Percentiles rank a stretch among this genome's conserved stretches.
These are phyloP conservation scores for Drosophila recens DNA, from an alignment of 2,888 invertebrate genomes.

Conservation along the genomic window DNA sequence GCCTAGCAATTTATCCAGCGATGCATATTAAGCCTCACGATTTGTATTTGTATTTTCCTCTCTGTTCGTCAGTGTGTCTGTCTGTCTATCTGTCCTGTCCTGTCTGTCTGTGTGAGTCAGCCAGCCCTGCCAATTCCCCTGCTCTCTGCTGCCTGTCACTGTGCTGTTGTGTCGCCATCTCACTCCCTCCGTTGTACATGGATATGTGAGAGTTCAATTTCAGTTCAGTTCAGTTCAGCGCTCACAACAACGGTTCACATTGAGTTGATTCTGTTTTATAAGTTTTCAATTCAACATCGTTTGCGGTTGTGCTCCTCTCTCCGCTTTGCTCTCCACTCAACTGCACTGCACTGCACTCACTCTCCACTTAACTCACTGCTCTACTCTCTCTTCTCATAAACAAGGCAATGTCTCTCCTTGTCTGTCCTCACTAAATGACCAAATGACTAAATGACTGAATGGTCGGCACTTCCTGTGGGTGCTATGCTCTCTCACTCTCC, in stretches of 20 bases:
- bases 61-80: slow-evolving; percentile 14
- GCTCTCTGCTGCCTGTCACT: slow-evolving; percentile 36
- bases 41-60: slow-evolving; percentile 81
- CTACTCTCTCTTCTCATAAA: neutral
- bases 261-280: slow-evolving; percentile 71
- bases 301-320: slow-evolving; percentile 28
- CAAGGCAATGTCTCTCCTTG: slow-evolving; percentile 1
- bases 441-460: slow-evolving; percentile 57
- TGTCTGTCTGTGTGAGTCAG: slow-evolving; percentile 64
- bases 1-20: slow-evolving; percentile 81
- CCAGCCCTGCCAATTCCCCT: slow-evolving; percentile 36
- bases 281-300: slow-evolving; percentile 72
- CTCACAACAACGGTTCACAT: slow-evolving; percentile 48
- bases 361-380: neutral
- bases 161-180: slow-evolving; percentile 25
- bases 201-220: slow-evolving; percentile 68
- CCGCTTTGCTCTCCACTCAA: neutral
- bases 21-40: slow-evolving; percentile 82
- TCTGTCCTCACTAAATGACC: slow-evolving; percentile 18
- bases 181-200: slow-evolving; percentile 13
- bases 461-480: slow-evolving; percentile 51
- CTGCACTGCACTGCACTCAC: neutral
- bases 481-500: neutral
- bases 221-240: slow-evolving; percentile 59
- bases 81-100: slow-evolving; percentile 26